Evolutionary conservation across 2,888 invertebrate species (phyloP), one percentile per base, ranked within the genome.

Genomic region (Melanostoma mellinum): DNA sequence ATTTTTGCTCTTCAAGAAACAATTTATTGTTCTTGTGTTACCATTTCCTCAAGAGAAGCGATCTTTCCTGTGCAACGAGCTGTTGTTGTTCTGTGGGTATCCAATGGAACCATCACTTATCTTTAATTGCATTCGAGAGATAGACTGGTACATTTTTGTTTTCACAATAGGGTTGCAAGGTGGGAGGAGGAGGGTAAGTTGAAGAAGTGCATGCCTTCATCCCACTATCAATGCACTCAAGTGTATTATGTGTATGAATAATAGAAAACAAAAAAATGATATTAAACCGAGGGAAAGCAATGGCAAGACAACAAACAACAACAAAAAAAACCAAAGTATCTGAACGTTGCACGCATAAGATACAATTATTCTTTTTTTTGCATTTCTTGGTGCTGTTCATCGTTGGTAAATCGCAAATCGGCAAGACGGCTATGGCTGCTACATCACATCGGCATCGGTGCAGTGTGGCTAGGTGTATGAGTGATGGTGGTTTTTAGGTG

Each of bases 21-120:
- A 6, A 8, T 50, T 8, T 3, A 63, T 72, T 73, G 40, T 71
- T 80, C 58, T 75, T 63, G 55, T 58, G 32, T 74, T 48, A 63
- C 53, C n/a, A 68, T 72, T 76, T 67, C 72, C 60, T 76, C 46
- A 32, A 46, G 44, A 56, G 56, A 56, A 56, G 40, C 46, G 56
- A 63, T 56, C 42, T 67, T 20, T 56, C 30, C 10, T 33, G 2
- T 38, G n/a, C 6, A 42, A 42, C 6, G 8, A 42, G 5, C 42
- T 6, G 1, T n/a, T 52, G 6, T 38, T 46, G 36, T 61, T 60
- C 40, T 56, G 60, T 72, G 76, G 60, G 56, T 72, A 76, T 68
- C 56, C 72, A 82, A 68, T 82, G 81, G 55, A 76, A 73, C 61
- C 72, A 77, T 68, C 72, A 77, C 56, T 77, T 73, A 73, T 67